Conservation (phyloP, 1,140 invertebrate species). For the Palaemon carinicauda region DNA sequence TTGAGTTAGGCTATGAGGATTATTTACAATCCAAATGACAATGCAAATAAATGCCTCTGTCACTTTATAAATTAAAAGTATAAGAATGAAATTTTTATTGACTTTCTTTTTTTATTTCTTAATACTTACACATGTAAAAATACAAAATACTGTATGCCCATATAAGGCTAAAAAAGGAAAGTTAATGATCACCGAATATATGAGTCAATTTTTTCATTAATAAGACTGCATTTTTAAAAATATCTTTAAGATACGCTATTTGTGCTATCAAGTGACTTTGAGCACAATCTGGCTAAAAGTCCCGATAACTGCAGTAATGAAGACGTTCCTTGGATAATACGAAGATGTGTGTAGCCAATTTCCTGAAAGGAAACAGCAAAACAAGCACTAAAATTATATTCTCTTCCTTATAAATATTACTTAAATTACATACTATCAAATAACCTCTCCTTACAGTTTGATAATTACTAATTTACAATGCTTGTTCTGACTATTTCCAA, state of each 20-base stretch:
- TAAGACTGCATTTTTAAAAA: not conserved
- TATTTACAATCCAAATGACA: no score
- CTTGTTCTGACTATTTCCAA: no score
- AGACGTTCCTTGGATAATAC: conserved; percentile 86
- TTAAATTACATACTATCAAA: no score
- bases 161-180: not conserved
- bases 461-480: no score
- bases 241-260: not conserved
- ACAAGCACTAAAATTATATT: conserved; percentile 35
- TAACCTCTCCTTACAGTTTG: no score
- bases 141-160: not conserved
- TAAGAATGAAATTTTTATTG: no score
- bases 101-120: no score
- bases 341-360: conserved; percentile 91
- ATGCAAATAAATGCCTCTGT: no score
- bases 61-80: no score
- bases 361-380: conserved; percentile 72
- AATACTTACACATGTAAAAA: not conserved
- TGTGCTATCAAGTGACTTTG: conserved; percentile 1
- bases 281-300: conserved; percentile 83
- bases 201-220: no score
- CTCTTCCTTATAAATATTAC: no score
- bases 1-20: no score
- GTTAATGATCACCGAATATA: not conserved
- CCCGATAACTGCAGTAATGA: conserved; percentile 90